Conservation (phyloP, 30 jellyfish, hydroid and myxozoan genomes). For the Hydra vulgaris region DNA sequence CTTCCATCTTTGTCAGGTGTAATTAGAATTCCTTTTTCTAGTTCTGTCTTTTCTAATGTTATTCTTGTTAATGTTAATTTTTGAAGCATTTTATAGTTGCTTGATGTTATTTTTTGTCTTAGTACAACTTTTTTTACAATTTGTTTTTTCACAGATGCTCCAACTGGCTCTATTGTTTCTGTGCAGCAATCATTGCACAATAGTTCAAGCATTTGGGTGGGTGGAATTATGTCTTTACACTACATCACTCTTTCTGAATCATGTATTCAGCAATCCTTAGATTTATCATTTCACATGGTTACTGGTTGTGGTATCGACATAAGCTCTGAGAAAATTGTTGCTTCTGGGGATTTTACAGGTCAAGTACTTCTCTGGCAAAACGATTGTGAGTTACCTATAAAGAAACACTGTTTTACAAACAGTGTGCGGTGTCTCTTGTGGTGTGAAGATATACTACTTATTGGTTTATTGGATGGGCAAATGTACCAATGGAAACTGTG, state of each 20-base stretch:
- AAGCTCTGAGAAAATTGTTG: conserved; percentile 28
- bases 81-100: no score
- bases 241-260: conserved; percentile 16
- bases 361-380: conserved; percentile 34
- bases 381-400: background rate
- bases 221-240: conserved; percentile 70
- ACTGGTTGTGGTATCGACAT: conserved; percentile 88
- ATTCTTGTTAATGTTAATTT: no score
- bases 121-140: no score
- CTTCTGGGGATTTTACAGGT: conserved; percentile 94
- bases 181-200: background rate
- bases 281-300: conserved; percentile 28
- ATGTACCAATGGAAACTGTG: conserved; percentile 33
- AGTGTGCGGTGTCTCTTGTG: conserved; percentile 15
- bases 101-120: no score
- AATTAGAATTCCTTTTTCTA: no score
- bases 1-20: no score
- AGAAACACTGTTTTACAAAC: background rate
- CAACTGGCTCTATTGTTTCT: background rate
- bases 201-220: conserved; percentile 38
- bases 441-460: conserved; percentile 1
- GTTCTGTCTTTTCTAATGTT: no score
- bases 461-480: conserved; percentile 66
- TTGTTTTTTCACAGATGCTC: background rate
- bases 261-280: background rate